Base-by-base conservation (phyloP, 1,140 invertebrate species). In the Paralvinella palmiformis region DNA sequence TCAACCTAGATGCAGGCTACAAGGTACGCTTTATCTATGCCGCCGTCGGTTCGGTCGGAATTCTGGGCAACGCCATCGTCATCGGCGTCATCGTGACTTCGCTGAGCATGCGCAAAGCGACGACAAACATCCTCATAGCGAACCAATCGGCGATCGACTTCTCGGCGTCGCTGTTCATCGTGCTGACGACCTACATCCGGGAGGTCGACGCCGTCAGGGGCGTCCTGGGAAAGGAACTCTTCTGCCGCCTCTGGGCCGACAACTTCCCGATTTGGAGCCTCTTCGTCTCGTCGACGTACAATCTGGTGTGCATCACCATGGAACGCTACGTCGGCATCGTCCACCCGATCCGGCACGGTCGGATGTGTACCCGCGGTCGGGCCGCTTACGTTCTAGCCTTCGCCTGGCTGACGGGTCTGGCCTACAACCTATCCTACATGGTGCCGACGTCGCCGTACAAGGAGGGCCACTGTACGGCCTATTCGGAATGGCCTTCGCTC, bases 71-170 rank as follows among this genome's bases (percentile, higher is more conserved):
- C 62, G 20, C 44, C n/a, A 32, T 63, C n/a, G 53, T 57, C 33
- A 36, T 63, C 53, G 31, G 31, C 35, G 62, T 63, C 22, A 63
- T 63, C 6, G 29, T 20, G 20, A 56, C 17, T 15, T 29, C 24
- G 13, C 10, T 24, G 35, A 22, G 50, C n/a, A 64, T 64, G 63
- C 63, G 53, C 35, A 59, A 44, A 22, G 20, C 24, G n/a, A 20
- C n/a, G 35, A 59, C 57, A 15, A 65, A 50, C 44, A 13, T 35
- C 13, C 13, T 53, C 27, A 50, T 60, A 0, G 31, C 53, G 27
- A 60, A 60, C 32, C 63, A 65, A 48, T 61, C 37, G 45, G 31
- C 22, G 15, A 50, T 66, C 13, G 64, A 66, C 50, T 31, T 33
- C 22, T 10, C 32, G 7, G 59, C 52, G 17, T 45, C 59, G 17